These are phyloP conservation scores for Harpalus rubripes DNA, from an alignment of 2,888 invertebrate species.

Conservation along the genomic window DNA sequence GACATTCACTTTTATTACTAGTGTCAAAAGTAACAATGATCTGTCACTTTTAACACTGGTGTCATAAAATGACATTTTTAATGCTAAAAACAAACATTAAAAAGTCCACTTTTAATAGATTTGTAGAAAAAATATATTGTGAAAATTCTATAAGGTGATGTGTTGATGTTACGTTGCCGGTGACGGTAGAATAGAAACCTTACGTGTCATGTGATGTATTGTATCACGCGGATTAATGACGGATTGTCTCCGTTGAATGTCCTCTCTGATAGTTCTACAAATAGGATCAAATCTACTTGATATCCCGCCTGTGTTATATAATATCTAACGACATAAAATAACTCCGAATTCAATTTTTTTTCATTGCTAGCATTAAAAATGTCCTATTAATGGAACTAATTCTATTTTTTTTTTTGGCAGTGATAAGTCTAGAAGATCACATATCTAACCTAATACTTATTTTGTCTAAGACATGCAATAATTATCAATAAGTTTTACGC, in stretches of 20 bases:
- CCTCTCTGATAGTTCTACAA: slow-evolving; percentile 43
- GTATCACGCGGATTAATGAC: slow-evolving; percentile 60
- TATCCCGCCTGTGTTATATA: slow-evolving; percentile 22
- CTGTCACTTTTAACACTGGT: too few relatives aligned
- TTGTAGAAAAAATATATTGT: too few relatives aligned
- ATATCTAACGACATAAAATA: slow-evolving; percentile 13
- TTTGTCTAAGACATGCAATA: not conserved
- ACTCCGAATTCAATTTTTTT: not conserved
- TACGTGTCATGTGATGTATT: slow-evolving; percentile 56
- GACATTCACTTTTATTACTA: too few relatives aligned
- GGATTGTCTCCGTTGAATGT: slow-evolving; percentile 63
- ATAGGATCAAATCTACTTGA: slow-evolving; percentile 32
- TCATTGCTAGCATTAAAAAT: not conserved
- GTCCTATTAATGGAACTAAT: not conserved
- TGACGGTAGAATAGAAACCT: slow-evolving; percentile 53
- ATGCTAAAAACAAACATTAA: too few relatives aligned
- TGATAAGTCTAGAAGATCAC: not conserved
- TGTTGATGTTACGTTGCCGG: not conserved
- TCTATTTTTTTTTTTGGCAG: not conserved
- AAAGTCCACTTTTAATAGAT: too few relatives aligned
- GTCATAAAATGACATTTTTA: too few relatives aligned
- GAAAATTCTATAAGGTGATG: not conserved
- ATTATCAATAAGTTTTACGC: not conserved
- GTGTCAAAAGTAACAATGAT: too few relatives aligned
- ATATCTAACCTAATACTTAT: not conserved